A percentile compares a stretch with the other conserved stretches of the same genome.
Conservation (phyloP, 2,797 vertebrate species). For the Notolepis coatsorum region DNA sequence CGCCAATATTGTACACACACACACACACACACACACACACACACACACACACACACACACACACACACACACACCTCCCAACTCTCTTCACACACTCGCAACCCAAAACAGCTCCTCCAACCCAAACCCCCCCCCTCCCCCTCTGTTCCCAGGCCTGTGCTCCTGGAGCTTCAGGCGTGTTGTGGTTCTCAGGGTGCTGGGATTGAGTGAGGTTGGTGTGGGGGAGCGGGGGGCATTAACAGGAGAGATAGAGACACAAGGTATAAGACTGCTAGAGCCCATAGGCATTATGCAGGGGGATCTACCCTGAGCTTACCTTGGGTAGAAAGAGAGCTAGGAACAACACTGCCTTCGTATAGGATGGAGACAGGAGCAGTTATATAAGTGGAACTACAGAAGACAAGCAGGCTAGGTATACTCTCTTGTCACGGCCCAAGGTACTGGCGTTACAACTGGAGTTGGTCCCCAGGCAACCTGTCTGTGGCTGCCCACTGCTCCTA, state of each 20-base stretch:
- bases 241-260: slow-evolving; percentile 33
- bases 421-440: too few relatives aligned
- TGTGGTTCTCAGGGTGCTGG: slow-evolving; percentile 52
- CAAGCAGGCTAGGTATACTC: too few relatives aligned
- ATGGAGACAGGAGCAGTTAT: not conserved
- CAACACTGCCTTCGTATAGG: slow-evolving; percentile 18
- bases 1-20: not conserved
- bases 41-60: slow-evolving; percentile 1
- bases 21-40: not conserved
- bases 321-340: slow-evolving; percentile 32
- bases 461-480: too few relatives aligned
- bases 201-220: too few relatives aligned
- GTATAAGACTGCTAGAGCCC: not conserved
- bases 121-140: not conserved
- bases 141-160: slow-evolving; percentile 39
- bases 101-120: not conserved
- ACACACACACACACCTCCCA: not conserved
- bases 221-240: slow-evolving; percentile 22
- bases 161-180: slow-evolving; percentile 44
- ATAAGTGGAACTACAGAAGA: too few relatives aligned
- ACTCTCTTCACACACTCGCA: not conserved
- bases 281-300: slow-evolving; percentile 34
- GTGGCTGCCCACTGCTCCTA: too few relatives aligned
- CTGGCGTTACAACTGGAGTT: too few relatives aligned
- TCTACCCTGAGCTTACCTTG: slow-evolving; percentile 31